phyloP scores from a whole-genome alignment of 53 echinoderm and acorn worm species.

The Patiria pectinifera region DNA sequence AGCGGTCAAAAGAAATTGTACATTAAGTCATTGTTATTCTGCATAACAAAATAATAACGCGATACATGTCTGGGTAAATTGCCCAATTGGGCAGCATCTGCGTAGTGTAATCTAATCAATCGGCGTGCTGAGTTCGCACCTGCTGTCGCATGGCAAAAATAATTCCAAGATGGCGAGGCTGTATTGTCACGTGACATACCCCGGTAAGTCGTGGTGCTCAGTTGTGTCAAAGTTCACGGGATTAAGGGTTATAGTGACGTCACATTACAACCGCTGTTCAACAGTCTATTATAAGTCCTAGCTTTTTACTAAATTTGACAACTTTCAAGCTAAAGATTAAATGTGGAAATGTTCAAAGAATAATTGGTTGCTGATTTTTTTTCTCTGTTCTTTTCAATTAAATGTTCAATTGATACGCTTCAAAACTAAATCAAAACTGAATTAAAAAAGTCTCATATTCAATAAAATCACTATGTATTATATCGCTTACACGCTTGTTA shows the following conservation, averaged over 20 bases:
- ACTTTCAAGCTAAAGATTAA: too few species aligned
- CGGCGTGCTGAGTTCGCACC: not conserved
- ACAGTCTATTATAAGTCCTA: too few species aligned
- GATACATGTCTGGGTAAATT: not conserved
- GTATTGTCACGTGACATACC: constrained; percentile 25
- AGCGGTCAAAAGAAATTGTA: too few species aligned
- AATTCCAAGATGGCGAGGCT: not conserved
- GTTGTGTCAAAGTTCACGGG: not conserved
- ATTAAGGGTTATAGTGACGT: constrained; percentile 31
- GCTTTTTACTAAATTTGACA: too few species aligned
- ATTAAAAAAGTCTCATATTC: too few species aligned
- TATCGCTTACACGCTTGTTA: too few species aligned
- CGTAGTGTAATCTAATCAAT: not conserved
- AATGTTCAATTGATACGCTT: too few species aligned
- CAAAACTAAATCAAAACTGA: too few species aligned
- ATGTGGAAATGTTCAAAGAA: too few species aligned
- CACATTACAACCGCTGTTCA: not conserved
- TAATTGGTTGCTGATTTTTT: too few species aligned
- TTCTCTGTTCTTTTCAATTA: too few species aligned
- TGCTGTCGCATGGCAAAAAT: not conserved
- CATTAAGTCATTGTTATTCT: not conserved
- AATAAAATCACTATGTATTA: too few species aligned
- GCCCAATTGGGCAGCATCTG: not conserved
- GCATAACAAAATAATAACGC: not conserved
- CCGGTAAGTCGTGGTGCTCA: not conserved